These are phyloP conservation scores for Pogoniulus pusillus DNA, from an alignment of 2,797 vertebrate species.

Conservation along the genomic window DNA sequence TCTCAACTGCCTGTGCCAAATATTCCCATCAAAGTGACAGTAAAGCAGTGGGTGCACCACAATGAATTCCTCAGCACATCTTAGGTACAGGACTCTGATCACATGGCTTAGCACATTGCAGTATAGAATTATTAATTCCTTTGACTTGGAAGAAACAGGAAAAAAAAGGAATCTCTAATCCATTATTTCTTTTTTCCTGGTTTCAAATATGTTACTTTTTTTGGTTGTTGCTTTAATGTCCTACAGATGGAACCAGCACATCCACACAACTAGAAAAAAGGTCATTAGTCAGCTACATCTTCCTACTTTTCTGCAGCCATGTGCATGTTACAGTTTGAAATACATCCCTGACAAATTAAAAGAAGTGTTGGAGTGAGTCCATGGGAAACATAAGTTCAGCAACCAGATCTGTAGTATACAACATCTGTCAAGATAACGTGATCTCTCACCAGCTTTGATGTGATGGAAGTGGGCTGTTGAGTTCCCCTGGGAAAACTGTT, in stretches of 20 bases:
- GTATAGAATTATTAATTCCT: background rate
- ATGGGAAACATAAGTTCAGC: conserved; percentile 43
- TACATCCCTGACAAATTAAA: conserved; percentile 21
- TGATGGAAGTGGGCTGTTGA: background rate
- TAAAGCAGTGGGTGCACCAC: background rate
- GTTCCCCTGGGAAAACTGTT: background rate
- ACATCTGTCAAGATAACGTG: conserved; percentile 33
- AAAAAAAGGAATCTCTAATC: background rate
- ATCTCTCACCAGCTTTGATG: conserved; percentile 13
- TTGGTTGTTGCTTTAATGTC: background rate
- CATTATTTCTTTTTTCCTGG: background rate
- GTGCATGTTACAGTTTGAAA: conserved; percentile 17
- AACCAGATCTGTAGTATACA: conserved; percentile 30
- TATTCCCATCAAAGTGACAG: background rate
- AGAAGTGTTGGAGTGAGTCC: conserved; percentile 38
- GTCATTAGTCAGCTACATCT: conserved; percentile 39
- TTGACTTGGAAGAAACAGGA: conserved; percentile 6
- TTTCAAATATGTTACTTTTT: background rate
- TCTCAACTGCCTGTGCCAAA: background rate
- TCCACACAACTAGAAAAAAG: conserved; percentile 3
- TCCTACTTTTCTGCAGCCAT: conserved; percentile 37
- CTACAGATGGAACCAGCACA: background rate
- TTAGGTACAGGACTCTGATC: background rate
- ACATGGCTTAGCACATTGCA: background rate
- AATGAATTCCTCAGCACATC: background rate